Evolutionary conservation across 1,140 invertebrate species (phyloP), one percentile per base, ranked within the genome.

Genomic region (Bombus balteatus): DNA sequence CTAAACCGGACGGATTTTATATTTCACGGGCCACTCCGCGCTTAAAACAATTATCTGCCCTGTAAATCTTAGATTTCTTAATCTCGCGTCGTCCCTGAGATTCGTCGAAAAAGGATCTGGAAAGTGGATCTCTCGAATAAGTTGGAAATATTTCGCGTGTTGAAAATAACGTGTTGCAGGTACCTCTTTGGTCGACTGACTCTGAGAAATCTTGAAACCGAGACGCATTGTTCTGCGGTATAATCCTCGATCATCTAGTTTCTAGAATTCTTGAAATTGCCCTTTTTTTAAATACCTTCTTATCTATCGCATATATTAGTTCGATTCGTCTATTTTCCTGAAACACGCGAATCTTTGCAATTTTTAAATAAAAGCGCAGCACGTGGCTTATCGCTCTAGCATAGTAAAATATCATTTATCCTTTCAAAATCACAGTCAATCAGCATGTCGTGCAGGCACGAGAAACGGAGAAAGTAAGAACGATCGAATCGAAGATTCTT

Each of bases 1-100:
- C 43, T 78, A 68, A 79, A 73, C 81, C n/a, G 87, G 81, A 73
- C 43, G 79, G 85, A 89, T 87, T 89, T 89, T 83, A 89, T 89
- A 83, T 89, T 73, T 72, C 76, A n/a, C 34, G 8, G 41, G 74
- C 10, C 86, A 39, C 80, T 73, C 66, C 74, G 25, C 43, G 65
- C 18, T 59, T 34, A n/a, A n/a, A 89, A 82, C 78, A 89, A 89
- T 89, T 89, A 88, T 89, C 88, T 53, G 41, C 1, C 79, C 65
- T 78, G 88, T 89, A 85, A 72, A 89, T 89, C 84, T 80, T 83
- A 39, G 70, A 89, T 85, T 75, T 75, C 78, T 81, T 77, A 85
- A 80, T 80, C 83, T 84, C 70, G 37, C 3, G 39, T n/a, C 39
- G 39, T 75, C 37, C 4, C 10, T 1, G 15, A 34, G 32, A 66